Percentiles rank a stretch among this genome's conserved stretches.
phyloP scores from a whole-genome alignment of 2,113 vertebrate species.

The Stomatorhinus ivindoensis region DNA sequence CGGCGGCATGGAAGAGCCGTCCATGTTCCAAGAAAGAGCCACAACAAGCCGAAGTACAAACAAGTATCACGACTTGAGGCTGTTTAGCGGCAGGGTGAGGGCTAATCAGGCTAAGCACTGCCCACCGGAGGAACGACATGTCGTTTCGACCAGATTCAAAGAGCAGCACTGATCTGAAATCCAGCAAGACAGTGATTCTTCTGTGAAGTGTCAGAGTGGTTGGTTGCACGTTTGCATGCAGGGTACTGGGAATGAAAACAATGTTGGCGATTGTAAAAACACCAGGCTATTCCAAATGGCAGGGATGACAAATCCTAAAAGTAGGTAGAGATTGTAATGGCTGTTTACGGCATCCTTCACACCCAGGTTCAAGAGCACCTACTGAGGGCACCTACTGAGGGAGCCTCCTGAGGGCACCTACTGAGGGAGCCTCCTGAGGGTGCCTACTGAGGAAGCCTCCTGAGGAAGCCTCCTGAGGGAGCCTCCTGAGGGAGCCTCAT shows the following conservation, averaged over 20 bases:
- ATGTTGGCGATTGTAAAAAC: neutral
- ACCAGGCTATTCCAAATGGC: neutral
- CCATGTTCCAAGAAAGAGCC: neutral
- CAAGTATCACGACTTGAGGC: neutral
- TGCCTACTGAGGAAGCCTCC: neutral
- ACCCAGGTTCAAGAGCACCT: neutral
- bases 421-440: neutral
- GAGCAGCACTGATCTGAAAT: neutral
- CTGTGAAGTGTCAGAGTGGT: neutral
- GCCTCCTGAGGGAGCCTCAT: neutral
- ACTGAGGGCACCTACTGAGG: neutral
- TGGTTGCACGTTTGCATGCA: neutral
- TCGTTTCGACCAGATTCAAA: neutral
- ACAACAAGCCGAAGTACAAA: neutral
- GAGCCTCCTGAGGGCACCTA: neutral
- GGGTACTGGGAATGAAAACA: neutral
- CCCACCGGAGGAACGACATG: neutral
- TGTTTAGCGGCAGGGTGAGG: neutral
- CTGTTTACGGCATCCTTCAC: neutral
- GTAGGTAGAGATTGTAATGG: neutral
- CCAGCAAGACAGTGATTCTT: neutral
- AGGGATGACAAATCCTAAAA: neutral
- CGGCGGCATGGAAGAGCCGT: neutral
- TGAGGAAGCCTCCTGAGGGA: neutral
- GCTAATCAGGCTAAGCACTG: neutral